Conservation (phyloP, 2,797 vertebrate genomes). For the Sebastes variabilis region DNA sequence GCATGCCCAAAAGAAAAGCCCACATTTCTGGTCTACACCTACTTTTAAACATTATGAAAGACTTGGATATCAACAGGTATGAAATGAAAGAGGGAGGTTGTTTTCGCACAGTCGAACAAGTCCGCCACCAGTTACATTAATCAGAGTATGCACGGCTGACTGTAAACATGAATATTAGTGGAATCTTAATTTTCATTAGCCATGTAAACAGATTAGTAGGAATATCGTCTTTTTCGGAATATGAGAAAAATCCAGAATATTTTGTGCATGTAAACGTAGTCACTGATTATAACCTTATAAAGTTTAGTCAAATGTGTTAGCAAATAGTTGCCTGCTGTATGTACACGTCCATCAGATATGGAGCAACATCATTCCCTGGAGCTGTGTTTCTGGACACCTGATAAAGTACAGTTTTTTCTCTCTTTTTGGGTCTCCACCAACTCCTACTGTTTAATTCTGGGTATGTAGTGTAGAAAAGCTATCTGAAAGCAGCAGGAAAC, state of each 20-base stretch:
- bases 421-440: background rate
- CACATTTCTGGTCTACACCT: too few relatives aligned
- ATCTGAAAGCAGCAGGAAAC: background rate
- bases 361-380: background rate
- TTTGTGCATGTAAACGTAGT: background rate
- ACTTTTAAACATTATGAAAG: background rate
- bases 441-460: background rate
- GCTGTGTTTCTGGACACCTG: background rate
- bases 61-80: background rate
- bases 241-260: background rate
- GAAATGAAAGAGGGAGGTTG: background rate
- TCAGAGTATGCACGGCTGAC: background rate
- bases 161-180: too few relatives aligned
- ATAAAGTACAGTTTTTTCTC: background rate
- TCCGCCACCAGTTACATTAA: background rate
- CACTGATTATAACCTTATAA: background rate
- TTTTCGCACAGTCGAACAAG: accelerated
- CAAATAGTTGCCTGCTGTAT: background rate
- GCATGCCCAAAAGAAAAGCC: background rate
- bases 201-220: background rate
- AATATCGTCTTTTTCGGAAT: background rate
- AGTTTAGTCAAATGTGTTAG: background rate
- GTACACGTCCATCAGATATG: background rate
- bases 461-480: background rate
- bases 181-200: too few relatives aligned